Evolutionary conservation across 35 echinoderm and acorn worm genomes (phyloP), one percentile per base, ranked within the genome.

Genomic region (Amphiura filiformis): DNA sequence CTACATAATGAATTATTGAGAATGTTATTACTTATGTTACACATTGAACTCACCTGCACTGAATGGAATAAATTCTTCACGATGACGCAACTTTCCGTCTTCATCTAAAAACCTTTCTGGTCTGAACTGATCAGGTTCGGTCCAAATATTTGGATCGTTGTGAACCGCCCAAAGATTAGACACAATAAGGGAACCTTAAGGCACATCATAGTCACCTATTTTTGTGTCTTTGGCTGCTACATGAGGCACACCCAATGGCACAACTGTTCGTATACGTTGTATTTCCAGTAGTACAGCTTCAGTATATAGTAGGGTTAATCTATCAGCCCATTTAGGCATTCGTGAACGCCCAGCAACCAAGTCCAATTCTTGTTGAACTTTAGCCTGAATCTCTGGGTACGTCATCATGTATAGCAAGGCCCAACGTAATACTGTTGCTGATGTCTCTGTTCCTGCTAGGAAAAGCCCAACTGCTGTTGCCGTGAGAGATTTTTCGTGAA

Each of bases 41-140:
- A n/a, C n/a, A n/a, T n/a, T n/a, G n/a, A n/a, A n/a, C n/a, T n/a
- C n/a, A n/a, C n/a, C n/a, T n/a, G n/a, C n/a, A n/a, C n/a, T 38
- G 77, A 88, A 93, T 2, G 80, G 76, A 39, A 93, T 81, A 11
- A 93, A 30, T 32, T 39, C 77, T 76, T 88, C 39, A 35, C 30
- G 13, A 1, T 82, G 37, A 26, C 31, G 7, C 0, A 84, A 12
- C 13, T 88, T 32, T 7, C 86, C 84, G n/a, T 88, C 37, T 41
- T 88, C 80, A 78, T 88, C 65, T 2, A 93, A 40, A 65, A 88
- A 93, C 56, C 91, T 88, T 33, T 87, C 86, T n/a, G 91, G 91
- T 52, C 84, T 76, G 40, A 93, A 93, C 79, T 13, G 12, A 32
- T 93, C 86, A 15, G 91, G 91, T 39, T 88, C 79, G 42, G 79